Conservation (phyloP, 2,113 vertebrate genomes). For the Taxidea taxus region DNA sequence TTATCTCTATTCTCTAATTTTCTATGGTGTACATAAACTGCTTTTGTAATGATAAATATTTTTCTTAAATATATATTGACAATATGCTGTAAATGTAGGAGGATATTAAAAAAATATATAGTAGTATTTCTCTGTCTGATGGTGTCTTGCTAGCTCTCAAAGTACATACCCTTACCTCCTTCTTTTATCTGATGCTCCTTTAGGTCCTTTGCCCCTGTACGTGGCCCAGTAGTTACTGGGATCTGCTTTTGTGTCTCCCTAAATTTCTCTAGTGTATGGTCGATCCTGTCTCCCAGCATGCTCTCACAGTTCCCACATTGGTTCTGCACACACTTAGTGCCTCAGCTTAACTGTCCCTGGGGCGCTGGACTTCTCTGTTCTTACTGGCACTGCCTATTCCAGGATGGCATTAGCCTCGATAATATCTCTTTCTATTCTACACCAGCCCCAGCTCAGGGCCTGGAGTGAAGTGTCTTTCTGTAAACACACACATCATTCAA, state of each 20-base stretch:
- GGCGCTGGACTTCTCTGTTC: background rate
- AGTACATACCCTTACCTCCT: background rate
- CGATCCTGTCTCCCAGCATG: background rate
- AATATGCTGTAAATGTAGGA: background rate
- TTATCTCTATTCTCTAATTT: background rate
- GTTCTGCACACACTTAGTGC: background rate
- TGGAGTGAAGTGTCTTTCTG: background rate
- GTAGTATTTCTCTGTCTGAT: background rate
- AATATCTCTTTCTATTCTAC: background rate
- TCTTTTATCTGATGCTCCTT: background rate
- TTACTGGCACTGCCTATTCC: background rate
- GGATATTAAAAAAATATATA: background rate
- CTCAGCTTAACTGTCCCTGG: background rate
- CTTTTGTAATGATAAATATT: background rate
- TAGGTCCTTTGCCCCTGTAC: background rate
- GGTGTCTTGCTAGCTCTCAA: background rate
- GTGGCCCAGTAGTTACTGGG: background rate
- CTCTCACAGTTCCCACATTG: background rate
- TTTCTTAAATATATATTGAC: background rate
- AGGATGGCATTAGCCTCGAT: background rate
- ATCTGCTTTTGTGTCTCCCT: background rate
- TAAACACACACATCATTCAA: background rate
- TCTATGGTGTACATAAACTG: background rate
- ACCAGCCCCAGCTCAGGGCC: background rate
- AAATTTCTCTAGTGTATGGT: background rate